phyloP scores from a whole-genome alignment of 2,113 vertebrate species.

The Chaenogobius annularis region DNA sequence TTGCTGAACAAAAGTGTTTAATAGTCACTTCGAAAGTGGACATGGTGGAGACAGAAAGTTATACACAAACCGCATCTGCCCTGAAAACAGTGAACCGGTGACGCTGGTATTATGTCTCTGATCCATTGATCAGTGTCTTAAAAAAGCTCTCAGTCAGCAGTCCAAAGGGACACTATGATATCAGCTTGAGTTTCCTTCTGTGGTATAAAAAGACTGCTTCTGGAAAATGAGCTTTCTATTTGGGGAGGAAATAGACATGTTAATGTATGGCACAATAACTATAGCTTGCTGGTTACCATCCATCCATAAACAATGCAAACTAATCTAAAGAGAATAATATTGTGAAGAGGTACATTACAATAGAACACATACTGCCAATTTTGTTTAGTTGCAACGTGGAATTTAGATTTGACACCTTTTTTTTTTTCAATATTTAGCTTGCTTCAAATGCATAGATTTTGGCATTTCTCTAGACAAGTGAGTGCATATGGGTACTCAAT shows the following conservation, averaged over 20 bases:
- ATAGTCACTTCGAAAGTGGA: background rate
- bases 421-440: no score
- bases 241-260: conserved; percentile 54
- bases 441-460: no score
- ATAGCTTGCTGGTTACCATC: background rate
- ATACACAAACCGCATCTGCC: background rate
- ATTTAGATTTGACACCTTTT: no score
- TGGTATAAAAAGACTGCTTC: conserved; percentile 67
- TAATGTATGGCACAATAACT: background rate
- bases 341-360: background rate
- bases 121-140: conserved; percentile 63
- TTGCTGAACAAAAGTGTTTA: background rate
- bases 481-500: no score
- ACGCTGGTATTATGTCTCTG: conserved; percentile 53
- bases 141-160: conserved; percentile 63
- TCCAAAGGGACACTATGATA: conserved; percentile 59
- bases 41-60: background rate
- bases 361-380: no score
- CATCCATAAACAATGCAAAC: background rate
- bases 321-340: background rate
- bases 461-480: no score
- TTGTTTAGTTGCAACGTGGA: no score
- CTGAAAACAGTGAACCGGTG: conserved; percentile 40
- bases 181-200: conserved; percentile 69
- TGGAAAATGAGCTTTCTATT: conserved; percentile 58